Evolutionary conservation across 2,113 vertebrate species (phyloP).

Genomic region (Caretta caretta): DNA sequence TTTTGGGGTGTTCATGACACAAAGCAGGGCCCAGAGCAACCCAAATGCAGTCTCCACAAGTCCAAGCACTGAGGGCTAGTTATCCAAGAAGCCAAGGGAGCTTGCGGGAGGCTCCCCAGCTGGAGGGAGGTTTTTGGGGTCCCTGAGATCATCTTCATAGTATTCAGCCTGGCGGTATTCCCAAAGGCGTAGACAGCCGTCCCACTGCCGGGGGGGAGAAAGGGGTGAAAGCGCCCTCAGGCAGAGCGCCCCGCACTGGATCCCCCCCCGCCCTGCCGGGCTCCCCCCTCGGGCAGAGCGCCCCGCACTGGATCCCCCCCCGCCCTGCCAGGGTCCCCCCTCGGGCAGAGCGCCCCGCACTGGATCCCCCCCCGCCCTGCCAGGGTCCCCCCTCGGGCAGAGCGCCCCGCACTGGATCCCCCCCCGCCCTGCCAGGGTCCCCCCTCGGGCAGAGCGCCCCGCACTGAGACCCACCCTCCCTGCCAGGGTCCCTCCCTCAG

Average conservation of each 20-base stretch:
- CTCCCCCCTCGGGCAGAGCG: not conserved
- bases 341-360: not conserved
- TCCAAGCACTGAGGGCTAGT: not conserved
- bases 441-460: not conserved
- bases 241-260: slow-evolving; percentile 76
- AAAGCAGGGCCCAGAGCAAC: too few relatives aligned
- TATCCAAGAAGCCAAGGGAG: not conserved
- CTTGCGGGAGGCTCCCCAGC: not conserved
- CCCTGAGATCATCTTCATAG: slow-evolving; percentile 73
- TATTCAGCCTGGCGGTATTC: slow-evolving; percentile 88
- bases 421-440: not conserved
- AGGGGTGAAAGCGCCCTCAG: slow-evolving; percentile 49
- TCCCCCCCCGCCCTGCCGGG: not conserved
- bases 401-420: slow-evolving; percentile 47
- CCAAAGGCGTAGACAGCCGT: slow-evolving; percentile 89
- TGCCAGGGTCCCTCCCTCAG: not conserved
- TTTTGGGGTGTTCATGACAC: not conserved
- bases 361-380: not conserved
- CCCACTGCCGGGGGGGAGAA: slow-evolving; percentile 82
- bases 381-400: slow-evolving; percentile 76
- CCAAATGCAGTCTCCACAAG: not conserved
- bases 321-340: not conserved
- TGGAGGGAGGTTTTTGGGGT: slow-evolving; percentile 25
- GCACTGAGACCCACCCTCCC: rapidly evolving
- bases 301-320: rapidly evolving